Percentiles rank a stretch among this genome's conserved stretches.
phyloP scores from a whole-genome alignment of 2,888 invertebrate genomes.

The Melanotus villosus region DNA sequence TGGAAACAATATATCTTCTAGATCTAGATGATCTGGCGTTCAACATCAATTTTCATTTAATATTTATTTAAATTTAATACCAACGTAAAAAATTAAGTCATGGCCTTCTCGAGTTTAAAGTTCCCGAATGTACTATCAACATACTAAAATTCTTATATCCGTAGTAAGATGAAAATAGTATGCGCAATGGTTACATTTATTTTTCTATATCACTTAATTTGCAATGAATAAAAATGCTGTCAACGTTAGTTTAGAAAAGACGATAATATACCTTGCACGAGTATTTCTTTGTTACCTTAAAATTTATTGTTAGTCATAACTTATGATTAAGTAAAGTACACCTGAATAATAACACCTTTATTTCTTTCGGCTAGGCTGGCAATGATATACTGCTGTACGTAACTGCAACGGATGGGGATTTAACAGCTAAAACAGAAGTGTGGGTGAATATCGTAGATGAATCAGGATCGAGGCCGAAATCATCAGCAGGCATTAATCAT shows the following conservation, averaged over 20 bases:
- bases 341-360: not conserved
- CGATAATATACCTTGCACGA: too few species aligned
- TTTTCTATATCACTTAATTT: too few species aligned
- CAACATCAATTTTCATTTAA: too few species aligned
- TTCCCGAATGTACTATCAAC: too few species aligned
- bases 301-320: not conserved
- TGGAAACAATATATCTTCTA: too few species aligned
- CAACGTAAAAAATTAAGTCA: too few species aligned
- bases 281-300: slow-evolving; percentile 6
- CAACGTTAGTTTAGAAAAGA: not conserved
- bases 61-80: not conserved
- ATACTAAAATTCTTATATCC: too few species aligned
- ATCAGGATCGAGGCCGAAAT: slow-evolving; percentile 61
- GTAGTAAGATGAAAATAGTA: too few species aligned
- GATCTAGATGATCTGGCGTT: too few species aligned
- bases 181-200: too few species aligned
- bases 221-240: too few species aligned
- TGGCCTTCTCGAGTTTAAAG: too few species aligned
- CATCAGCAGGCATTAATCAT: slow-evolving; percentile 59
- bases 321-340: not conserved
- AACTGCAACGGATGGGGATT: slow-evolving; percentile 77
- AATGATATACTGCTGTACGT: slow-evolving; percentile 78
- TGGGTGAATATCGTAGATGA: slow-evolving; percentile 74
- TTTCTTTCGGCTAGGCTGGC: slow-evolving; percentile 71
- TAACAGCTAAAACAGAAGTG: slow-evolving; percentile 78